Percentiles rank a stretch among this genome's conserved stretches.
Conservation (phyloP, 2,113 vertebrate genomes). For the Lamprologus sp. region DNA sequence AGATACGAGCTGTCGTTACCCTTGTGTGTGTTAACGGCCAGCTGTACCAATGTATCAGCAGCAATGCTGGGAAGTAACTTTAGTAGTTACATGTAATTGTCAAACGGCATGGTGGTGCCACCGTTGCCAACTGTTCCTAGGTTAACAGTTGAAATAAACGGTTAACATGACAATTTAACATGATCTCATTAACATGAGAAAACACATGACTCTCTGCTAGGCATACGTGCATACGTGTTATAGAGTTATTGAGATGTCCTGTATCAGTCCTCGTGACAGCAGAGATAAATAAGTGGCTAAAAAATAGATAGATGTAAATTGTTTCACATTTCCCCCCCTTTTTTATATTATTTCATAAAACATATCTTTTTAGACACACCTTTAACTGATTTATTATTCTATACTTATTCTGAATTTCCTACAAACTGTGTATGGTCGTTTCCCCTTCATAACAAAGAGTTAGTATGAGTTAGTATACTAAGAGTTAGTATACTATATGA, state of each 20-base stretch:
- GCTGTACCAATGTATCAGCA: background rate
- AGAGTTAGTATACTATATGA: background rate
- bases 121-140: background rate
- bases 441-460: background rate
- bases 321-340: background rate
- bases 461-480: background rate
- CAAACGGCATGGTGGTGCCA: accelerated
- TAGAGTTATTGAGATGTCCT: background rate
- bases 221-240: background rate
- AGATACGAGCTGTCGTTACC: accelerated
- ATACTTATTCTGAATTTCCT: background rate
- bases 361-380: background rate
- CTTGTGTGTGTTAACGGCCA: background rate
- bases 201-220: background rate
- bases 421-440: background rate
- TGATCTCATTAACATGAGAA: background rate
- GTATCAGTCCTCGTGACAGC: accelerated
- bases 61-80: background rate
- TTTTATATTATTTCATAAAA: background rate
- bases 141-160: background rate
- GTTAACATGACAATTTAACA: background rate
- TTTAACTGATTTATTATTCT: background rate
- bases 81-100: background rate
- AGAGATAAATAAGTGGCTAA: background rate
- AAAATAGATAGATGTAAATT: accelerated